Percentiles rank a stretch among this genome's conserved stretches.
phyloP scores from a whole-genome alignment of 1,140 invertebrate genomes.

The Teleopsis dalmanni region DNA sequence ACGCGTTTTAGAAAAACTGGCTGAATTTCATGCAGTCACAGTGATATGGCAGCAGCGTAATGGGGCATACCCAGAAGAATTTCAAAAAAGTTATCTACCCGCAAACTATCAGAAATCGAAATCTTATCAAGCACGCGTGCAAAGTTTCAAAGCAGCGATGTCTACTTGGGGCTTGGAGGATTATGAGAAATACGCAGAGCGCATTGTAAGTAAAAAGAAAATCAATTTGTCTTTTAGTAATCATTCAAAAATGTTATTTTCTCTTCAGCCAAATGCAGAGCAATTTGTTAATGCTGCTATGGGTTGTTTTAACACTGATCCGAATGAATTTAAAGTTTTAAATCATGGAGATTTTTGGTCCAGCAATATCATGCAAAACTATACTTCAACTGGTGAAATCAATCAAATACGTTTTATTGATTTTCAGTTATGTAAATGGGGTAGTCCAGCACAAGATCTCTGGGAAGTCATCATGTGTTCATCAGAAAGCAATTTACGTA shows the following conservation, averaged over 20 bases:
- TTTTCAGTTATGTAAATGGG: conserved; percentile 42
- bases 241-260: conserved; percentile 7
- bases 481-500: conserved; percentile 27
- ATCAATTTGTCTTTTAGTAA: conserved; percentile 25
- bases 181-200: conserved; percentile 27
- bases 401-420: conserved; percentile 43
- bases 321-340: conserved; percentile 52
- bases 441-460: conserved; percentile 42
- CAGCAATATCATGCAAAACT: conserved; percentile 44
- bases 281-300: conserved; percentile 27
- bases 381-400: conserved; percentile 26
- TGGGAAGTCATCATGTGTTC: conserved; percentile 36
- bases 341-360: conserved; percentile 57
- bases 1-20: conserved; percentile 50
- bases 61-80: conserved; percentile 34
- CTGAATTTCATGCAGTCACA: conserved; percentile 51
- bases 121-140: conserved; percentile 34
- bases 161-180: conserved; percentile 30
- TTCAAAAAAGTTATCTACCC: conserved; percentile 31
- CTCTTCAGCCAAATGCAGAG: conserved; percentile 29
- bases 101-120: conserved; percentile 29
- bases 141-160: conserved; percentile 35
- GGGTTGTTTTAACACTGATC: conserved; percentile 31
- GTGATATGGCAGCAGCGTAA: conserved; percentile 32
- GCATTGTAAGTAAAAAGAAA: conserved; percentile 28